Percentiles rank a stretch among this genome's conserved stretches.
phyloP scores from a whole-genome alignment of 2,797 vertebrate species.

The Syngnathus acus region DNA sequence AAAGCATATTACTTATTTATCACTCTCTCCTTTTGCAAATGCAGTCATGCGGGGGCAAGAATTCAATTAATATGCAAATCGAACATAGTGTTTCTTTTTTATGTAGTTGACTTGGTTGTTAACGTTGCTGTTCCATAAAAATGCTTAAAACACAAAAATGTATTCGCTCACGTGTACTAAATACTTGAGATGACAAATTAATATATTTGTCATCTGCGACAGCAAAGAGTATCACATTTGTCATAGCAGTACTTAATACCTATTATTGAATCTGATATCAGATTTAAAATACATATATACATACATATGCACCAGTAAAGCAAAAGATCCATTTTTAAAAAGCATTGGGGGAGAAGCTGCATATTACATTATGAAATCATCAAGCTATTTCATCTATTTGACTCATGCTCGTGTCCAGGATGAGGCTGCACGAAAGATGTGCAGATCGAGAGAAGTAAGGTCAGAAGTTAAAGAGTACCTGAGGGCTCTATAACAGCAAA shows the following conservation, averaged over 20 bases:
- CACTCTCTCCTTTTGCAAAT: constrained; percentile 32
- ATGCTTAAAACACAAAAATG: constrained; percentile 25
- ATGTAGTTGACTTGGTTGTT: constrained; percentile 33
- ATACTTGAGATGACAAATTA: constrained; percentile 19
- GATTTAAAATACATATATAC: neutral
- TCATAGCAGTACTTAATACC: neutral
- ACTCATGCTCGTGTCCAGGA: constrained; percentile 22
- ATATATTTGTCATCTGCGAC: neutral
- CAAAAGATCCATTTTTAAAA: neutral
- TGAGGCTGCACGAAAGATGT: constrained; percentile 7
- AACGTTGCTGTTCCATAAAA: constrained; percentile 33
- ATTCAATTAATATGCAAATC: constrained; percentile 57
- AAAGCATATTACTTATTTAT: constrained; percentile 58
- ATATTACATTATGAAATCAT: constrained; percentile 36
- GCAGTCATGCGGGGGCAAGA: constrained; percentile 31
- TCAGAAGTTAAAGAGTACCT: constrained; percentile 34
- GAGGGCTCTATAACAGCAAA: constrained; percentile 26
- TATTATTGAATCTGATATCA: neutral
- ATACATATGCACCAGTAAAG: neutral
- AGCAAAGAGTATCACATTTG: constrained; percentile 1
- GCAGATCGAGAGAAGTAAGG: constrained; percentile 11
- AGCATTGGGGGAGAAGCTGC: constrained; percentile 6
- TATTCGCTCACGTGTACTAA: constrained; percentile 36
- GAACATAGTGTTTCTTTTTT: constrained; percentile 42
- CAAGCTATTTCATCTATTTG: constrained; percentile 44